phyloP scores from a whole-genome alignment of 1,140 invertebrate genomes.

The Carposina sasakii region DNA sequence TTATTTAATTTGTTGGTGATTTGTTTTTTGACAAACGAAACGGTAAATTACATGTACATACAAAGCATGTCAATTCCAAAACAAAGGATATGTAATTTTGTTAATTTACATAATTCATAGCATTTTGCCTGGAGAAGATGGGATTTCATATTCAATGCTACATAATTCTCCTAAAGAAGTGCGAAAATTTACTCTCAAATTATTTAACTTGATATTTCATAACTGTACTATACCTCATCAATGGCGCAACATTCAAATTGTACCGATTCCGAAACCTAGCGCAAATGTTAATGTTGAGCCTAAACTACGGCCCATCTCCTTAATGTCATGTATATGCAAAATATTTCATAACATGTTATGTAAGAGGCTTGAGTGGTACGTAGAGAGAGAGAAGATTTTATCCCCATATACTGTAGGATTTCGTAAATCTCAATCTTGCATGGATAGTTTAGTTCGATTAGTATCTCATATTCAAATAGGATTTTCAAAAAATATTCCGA shows the following conservation, averaged over 20 bases:
- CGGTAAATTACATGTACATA: too few species aligned
- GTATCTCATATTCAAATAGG: slow-evolving; percentile 11
- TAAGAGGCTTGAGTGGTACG: slow-evolving; percentile 19
- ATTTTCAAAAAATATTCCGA: slow-evolving; percentile 1
- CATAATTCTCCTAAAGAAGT: not conserved
- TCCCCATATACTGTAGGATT: slow-evolving; percentile 13
- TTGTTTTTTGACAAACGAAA: too few species aligned
- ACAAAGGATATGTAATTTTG: too few species aligned
- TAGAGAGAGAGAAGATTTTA: slow-evolving; percentile 7
- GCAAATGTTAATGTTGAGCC: too few species aligned
- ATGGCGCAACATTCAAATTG: not conserved
- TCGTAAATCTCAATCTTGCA: slow-evolving; percentile 12
- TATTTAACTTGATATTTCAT: not conserved
- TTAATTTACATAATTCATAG: too few species aligned
- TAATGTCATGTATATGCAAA: slow-evolving; percentile 1
- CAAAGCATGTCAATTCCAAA: too few species aligned
- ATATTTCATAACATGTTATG: not conserved
- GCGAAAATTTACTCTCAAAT: too few species aligned
- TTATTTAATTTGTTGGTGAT: too few species aligned
- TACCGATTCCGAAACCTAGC: not conserved
- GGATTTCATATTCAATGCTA: slow-evolving; percentile 2
- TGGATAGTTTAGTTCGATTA: slow-evolving; percentile 9
- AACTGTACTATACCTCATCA: not conserved
- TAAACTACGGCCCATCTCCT: not conserved
- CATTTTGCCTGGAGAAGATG: not conserved